Percentiles rank a stretch among this genome's conserved stretches.
Evolutionary conservation across 2,113 vertebrate genomes (phyloP).

Genomic region (Chaetops frenatus): DNA sequence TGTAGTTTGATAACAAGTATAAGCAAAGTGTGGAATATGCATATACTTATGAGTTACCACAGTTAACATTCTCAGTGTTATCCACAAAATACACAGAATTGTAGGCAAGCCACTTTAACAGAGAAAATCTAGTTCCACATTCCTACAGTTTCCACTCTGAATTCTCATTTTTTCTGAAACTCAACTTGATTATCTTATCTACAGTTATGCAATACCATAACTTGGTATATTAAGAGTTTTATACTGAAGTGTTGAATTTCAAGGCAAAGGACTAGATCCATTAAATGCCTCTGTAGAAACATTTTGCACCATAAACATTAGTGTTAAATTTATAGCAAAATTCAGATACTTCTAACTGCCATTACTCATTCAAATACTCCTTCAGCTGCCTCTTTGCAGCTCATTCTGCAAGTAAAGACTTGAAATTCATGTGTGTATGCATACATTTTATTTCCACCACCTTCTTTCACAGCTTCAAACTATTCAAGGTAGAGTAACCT

Average conservation of each 20-base stretch:
- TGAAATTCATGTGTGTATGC: not conserved
- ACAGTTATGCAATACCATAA: not conserved
- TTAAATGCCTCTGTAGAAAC: not conserved
- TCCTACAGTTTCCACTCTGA: not conserved
- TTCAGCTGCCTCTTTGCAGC: not conserved
- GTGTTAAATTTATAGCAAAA: not conserved
- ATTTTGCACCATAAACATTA: not conserved
- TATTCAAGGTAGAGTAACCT: not conserved
- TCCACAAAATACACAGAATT: not conserved
- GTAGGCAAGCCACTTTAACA: not conserved
- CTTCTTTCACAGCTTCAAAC: not conserved
- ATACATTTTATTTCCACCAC: not conserved
- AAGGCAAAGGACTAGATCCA: not conserved
- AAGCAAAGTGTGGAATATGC: not conserved
- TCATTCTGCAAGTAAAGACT: not conserved
- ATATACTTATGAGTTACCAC: not conserved
- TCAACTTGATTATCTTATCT: not conserved
- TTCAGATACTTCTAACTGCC: not conserved
- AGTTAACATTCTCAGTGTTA: not conserved
- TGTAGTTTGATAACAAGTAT: not conserved
- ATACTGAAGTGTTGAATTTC: not conserved
- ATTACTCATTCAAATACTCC: not conserved
- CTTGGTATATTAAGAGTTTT: not conserved
- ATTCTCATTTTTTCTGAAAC: not conserved
- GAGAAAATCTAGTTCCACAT: not conserved